These are phyloP conservation scores for Hypomesus transpacificus DNA, from an alignment of 2,113 vertebrate species.

Conservation along the genomic window DNA sequence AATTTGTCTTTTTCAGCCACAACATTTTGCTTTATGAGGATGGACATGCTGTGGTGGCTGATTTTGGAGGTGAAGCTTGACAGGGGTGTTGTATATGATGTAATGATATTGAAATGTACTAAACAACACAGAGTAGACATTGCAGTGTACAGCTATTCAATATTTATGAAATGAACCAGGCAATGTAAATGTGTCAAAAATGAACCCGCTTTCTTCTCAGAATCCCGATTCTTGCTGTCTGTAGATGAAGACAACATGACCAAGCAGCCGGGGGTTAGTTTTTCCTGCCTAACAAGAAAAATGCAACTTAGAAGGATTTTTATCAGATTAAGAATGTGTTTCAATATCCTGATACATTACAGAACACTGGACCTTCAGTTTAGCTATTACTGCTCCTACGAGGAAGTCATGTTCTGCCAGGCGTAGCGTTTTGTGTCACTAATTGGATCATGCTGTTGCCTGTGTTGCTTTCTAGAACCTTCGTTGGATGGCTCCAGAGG, in stretches of 20 bases:
- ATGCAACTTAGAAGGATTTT: conserved; percentile 10
- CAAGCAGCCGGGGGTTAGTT: conserved; percentile 90
- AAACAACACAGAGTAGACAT: background rate
- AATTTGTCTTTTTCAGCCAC: conserved; percentile 73
- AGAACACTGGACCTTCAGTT: conserved; percentile 54
- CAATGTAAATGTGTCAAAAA: background rate
- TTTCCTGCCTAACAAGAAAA: conserved; percentile 6
- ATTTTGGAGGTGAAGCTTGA: conserved; percentile 83
- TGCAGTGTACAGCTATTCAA: background rate
- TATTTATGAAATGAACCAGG: background rate
- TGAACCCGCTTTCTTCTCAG: conserved; percentile 59
- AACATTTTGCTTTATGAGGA: conserved; percentile 95
- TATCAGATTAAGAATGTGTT: conserved; percentile 44
- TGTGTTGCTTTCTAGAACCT: conserved; percentile 74
- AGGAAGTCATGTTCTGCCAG: conserved; percentile 33
- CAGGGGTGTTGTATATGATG: background rate
- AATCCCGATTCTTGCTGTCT: conserved; percentile 91
- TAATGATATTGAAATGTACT: background rate
- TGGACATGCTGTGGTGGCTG: conserved; percentile 91
- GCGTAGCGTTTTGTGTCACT: conserved; percentile 40
- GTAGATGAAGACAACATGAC: conserved; percentile 96
- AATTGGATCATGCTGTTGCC: conserved; percentile 26
- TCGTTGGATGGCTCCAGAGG: conserved; percentile 95
- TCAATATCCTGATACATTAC: conserved; percentile 44
- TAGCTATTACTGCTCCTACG: conserved; percentile 15